A percentile compares a stretch with the other conserved stretches of the same genome.
Conservation (phyloP, 2,113 vertebrate species). For the Cyprinodon tularosa region DNA sequence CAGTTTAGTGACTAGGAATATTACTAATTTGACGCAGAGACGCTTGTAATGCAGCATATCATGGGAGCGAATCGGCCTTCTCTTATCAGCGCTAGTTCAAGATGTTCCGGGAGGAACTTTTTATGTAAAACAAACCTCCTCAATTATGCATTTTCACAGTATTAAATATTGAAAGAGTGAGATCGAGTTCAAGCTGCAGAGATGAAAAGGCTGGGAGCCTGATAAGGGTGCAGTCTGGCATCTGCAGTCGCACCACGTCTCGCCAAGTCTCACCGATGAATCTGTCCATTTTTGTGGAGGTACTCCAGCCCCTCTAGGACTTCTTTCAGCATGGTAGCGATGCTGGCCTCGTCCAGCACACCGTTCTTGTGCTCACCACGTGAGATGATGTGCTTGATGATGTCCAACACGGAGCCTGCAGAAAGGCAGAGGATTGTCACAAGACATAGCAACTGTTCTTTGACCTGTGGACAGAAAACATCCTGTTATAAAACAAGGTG, state of each 20-base stretch:
- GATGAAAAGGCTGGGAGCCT: conserved; percentile 9
- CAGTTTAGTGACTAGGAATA: background rate
- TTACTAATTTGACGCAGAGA: background rate
- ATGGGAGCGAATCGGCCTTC: background rate
- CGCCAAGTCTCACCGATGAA: conserved; percentile 85
- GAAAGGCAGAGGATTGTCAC: conserved; percentile 23
- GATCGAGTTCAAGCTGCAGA: conserved; percentile 31
- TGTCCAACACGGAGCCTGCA: conserved; percentile 92
- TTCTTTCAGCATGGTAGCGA: conserved; percentile 91
- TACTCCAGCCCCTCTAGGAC: conserved; percentile 94
- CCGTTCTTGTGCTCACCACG: conserved; percentile 93
- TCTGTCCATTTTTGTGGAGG: conserved; percentile 95
- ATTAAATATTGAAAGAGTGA: conserved; percentile 65
- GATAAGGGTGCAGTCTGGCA: background rate
- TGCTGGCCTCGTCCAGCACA: conserved; percentile 90
- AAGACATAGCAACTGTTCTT: background rate
- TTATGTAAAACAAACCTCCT: conserved; percentile 65
- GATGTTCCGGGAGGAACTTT: conserved; percentile 30
- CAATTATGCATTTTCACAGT: conserved; percentile 61
- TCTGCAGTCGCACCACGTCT: background rate
- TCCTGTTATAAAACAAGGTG: background rate
- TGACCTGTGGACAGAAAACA: background rate
- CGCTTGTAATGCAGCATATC: background rate
- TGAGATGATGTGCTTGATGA: conserved; percentile 93
- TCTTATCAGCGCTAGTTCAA: conserved; percentile 12